Conservation (phyloP, 2,888 invertebrate species). For the Phytoseiulus persimilis region DNA sequence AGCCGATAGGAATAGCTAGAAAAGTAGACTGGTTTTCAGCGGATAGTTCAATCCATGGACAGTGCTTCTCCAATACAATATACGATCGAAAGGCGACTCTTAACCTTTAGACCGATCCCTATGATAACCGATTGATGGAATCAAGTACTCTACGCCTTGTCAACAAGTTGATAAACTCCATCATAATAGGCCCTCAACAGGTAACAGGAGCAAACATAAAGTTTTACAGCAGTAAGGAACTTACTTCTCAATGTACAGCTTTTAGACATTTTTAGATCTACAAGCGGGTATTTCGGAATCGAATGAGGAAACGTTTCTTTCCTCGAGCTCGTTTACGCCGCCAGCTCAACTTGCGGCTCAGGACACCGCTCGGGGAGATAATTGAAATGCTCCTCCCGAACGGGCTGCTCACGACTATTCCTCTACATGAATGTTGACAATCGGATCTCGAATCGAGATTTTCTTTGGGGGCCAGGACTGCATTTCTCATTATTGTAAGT, state of each 20-base stretch:
- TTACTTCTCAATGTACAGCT: background rate
- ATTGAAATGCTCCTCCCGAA: too few relatives aligned
- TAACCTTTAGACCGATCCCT: constrained; percentile 20
- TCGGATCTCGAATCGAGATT: too few relatives aligned
- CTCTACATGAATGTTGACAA: too few relatives aligned
- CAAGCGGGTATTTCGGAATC: too few relatives aligned
- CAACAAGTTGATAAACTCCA: background rate
- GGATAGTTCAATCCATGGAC: constrained; percentile 16
- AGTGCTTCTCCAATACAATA: constrained; percentile 23
- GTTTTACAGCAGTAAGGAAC: background rate
- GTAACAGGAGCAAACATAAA: background rate
- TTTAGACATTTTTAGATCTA: background rate
- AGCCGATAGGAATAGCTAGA: background rate
- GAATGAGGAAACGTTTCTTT: too few relatives aligned
- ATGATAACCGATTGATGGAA: background rate
- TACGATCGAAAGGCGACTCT: constrained; percentile 29
- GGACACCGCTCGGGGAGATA: too few relatives aligned
- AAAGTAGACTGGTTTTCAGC: background rate
- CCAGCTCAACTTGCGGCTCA: too few relatives aligned
- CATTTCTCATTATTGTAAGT: too few relatives aligned
- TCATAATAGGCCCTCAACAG: background rate
- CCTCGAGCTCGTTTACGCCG: too few relatives aligned
- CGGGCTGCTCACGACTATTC: too few relatives aligned
- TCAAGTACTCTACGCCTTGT: background rate
- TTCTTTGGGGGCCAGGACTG: too few relatives aligned